Evolutionary conservation across 30 jellyfish, hydroid and myxozoan species (phyloP), one percentile per base, ranked within the genome.

Genomic region (Hydractinia symbiolongicarpus): DNA sequence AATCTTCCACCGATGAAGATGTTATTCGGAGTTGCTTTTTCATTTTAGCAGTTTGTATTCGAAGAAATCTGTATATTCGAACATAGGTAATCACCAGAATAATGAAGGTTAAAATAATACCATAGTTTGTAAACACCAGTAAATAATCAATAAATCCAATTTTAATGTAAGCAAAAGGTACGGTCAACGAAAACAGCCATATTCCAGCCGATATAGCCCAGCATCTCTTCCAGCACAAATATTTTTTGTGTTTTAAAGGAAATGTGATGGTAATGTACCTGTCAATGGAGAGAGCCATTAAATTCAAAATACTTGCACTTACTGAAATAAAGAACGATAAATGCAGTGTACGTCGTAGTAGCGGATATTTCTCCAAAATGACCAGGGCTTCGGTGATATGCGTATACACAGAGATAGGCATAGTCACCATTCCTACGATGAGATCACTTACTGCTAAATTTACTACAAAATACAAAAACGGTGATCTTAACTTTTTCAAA

Each of bases 361-460:
- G 14, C 19, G 14, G n/a, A 50, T 9, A 11, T 11, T 15, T 76
- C 11, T 21, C 20, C 77, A 44, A 11, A 14, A 16, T 14, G n/a
- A n/a, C 16, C 11, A 11, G 15, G n/a, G 15, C 15, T 55, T 78
- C 86, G 16, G 4, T 15, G n/a, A 14, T 5, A 53, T 78, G 86
- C 16, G 50, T 44, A 78, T 55, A 62, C 7, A 78, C 82, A 11
- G 83, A 78, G 9, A 78, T 16, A 7, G 86, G 86, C 83, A 78
- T 61, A 6, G 20, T 62, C 3, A 78, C 83, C 58, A 21, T 55
- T 15, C 86, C 86, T 6, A 78, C 51, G 13, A 78, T 57, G 21
- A 78, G 64, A 78, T 78, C 86, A 56, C 61, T 54, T 2, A 78
- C 82, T 21, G 83, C 82, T 4, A 78, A 61, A 53, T 78, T 78